Percentiles rank a stretch among this genome's conserved stretches.
Conservation (phyloP, 2,888 invertebrate genomes). For the Cheilosia grossa region DNA sequence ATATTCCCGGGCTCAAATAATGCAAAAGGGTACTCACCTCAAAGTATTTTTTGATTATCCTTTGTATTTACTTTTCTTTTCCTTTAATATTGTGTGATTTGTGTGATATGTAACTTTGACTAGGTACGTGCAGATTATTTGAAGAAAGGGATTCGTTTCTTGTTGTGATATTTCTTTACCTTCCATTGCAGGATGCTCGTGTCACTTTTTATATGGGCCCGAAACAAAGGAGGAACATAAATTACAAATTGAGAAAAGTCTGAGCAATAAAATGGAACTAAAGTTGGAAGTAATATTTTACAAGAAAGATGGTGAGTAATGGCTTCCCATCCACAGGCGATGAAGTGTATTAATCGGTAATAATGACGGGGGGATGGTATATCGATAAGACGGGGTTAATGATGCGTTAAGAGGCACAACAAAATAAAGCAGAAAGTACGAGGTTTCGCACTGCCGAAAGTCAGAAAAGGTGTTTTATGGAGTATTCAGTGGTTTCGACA, state of each 20-base stretch:
- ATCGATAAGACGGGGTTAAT: conserved; percentile 46
- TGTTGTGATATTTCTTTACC: conserved; percentile 6
- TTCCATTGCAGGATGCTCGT: conserved; percentile 88
- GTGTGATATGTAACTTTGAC: conserved; percentile 8
- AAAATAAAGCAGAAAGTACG: too few species aligned
- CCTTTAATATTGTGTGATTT: not conserved
- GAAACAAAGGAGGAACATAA: conserved; percentile 96
- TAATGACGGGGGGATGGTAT: not conserved
- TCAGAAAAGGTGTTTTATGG: conserved; percentile 12
- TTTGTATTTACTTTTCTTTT: conserved; percentile 14
- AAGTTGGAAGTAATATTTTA: conserved; percentile 97
- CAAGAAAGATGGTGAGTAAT: conserved; percentile 97
- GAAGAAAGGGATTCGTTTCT: not conserved
- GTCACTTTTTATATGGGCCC: conserved; percentile 96
- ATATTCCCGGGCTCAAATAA: conserved; percentile 96
- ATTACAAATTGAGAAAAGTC: conserved; percentile 93
- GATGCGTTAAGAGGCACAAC: not conserved
- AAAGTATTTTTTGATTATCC: not conserved
- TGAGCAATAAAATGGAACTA: conserved; percentile 95
- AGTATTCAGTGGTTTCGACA: conserved; percentile 38
- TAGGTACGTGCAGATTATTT: conserved; percentile 13
- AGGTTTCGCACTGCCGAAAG: too few species aligned
- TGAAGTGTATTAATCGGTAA: not conserved
- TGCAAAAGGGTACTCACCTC: conserved; percentile 90
- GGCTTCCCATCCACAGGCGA: conserved; percentile 80